Percentiles rank a stretch among this genome's conserved stretches.
Evolutionary conservation across 2,797 vertebrate genomes (phyloP).

Genomic region (Otus scops): DNA sequence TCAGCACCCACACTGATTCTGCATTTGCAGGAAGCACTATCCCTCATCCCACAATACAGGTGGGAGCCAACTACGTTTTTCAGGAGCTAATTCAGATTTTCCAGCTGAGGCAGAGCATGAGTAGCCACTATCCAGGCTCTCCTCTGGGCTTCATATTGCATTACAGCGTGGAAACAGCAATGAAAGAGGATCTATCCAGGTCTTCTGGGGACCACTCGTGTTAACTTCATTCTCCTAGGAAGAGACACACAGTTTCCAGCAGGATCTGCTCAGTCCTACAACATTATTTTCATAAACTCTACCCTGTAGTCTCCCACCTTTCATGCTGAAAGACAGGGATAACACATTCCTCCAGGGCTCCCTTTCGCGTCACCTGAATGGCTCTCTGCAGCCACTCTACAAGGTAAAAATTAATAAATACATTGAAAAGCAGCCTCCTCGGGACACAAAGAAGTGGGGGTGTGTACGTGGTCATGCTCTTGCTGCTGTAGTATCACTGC

Average conservation of each 20-base stretch:
- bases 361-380: neutral
- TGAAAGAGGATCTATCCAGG: fast-evolving
- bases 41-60: neutral
- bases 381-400: neutral
- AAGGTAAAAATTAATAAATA: neutral
- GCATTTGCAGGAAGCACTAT: neutral
- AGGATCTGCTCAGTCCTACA: neutral
- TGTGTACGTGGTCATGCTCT: neutral
- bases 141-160: fast-evolving
- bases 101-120: neutral
- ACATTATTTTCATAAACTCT: neutral
- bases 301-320: neutral
- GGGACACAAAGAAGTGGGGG: neutral
- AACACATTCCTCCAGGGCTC: neutral
- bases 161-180: neutral
- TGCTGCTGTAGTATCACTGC: neutral
- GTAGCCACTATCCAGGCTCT: neutral
- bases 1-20: neutral
- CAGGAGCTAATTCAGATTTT: neutral
- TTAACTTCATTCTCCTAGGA: neutral
- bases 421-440: neutral
- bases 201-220: neutral
- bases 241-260: neutral
- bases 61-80: neutral
- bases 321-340: neutral